Percentiles rank a stretch among this genome's conserved stretches.
phyloP scores from a whole-genome alignment of 2,888 invertebrate species.

The Sympetrum striolatum region DNA sequence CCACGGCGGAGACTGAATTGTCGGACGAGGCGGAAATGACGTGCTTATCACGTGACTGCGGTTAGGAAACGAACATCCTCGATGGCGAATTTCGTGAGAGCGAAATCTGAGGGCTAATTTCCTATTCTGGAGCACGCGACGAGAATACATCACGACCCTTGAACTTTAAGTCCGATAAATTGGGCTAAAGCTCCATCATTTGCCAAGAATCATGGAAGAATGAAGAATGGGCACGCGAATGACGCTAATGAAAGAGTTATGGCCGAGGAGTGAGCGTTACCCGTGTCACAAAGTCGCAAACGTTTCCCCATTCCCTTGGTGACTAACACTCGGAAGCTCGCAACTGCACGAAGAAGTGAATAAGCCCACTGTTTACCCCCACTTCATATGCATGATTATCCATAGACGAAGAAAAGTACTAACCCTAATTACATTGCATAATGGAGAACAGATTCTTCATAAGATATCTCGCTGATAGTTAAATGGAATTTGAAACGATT shows the following conservation, averaged over 20 bases:
- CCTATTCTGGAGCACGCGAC: constrained; percentile 12
- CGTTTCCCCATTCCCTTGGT: no score
- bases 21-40: neutral
- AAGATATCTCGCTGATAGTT: no score
- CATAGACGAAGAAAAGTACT: no score
- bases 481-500: no score
- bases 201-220: constrained; percentile 42
- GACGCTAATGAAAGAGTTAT: constrained; percentile 31
- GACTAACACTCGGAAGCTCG: no score
- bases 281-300: no score
- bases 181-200: neutral
- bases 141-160: constrained; percentile 33
- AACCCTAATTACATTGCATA: no score
- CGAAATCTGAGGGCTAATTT: constrained; percentile 13
- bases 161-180: constrained; percentile 32
- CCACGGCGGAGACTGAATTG: neutral
- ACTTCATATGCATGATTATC: no score
- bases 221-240: constrained; percentile 4
- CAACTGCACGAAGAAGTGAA: no score
- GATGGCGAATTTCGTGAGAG: neutral
- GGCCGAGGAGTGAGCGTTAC: neutral
- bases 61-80: neutral
- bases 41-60: neutral
- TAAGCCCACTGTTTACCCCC: no score
- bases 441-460: no score